phyloP scores from a whole-genome alignment of 2,888 invertebrate genomes.

The Rhodophaea formosa region DNA sequence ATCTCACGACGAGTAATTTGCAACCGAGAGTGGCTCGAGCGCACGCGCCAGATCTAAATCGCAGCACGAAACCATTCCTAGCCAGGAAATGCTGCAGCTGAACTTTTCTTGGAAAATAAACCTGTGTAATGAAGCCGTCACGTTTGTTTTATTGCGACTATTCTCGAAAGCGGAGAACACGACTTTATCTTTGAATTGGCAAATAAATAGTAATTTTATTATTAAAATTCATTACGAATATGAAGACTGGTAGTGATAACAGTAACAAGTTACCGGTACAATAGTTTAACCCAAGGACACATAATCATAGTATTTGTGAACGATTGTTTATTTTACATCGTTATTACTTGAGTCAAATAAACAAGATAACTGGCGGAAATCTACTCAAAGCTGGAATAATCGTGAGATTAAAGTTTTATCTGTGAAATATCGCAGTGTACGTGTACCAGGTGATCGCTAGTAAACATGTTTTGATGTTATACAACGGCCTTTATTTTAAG shows the following conservation, averaged over 20 bases:
- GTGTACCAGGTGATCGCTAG: background rate
- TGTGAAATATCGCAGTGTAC: conserved; percentile 18
- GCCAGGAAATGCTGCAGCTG: conserved; percentile 52
- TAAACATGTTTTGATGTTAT: background rate
- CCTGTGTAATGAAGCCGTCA: conserved; percentile 55
- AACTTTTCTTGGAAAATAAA: conserved; percentile 49
- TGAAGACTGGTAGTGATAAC: too few relatives aligned
- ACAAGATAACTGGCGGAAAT: conserved; percentile 25
- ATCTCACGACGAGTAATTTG: conserved; percentile 55
- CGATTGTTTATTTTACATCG: conserved; percentile 9
- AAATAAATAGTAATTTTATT: background rate
- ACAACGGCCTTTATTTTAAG: background rate
- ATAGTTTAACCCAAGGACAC: background rate
- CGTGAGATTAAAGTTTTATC: conserved; percentile 17
- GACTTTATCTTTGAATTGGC: conserved; percentile 21
- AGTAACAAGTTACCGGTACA: too few relatives aligned
- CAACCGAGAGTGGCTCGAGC: conserved; percentile 47
- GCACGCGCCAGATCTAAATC: conserved; percentile 64
- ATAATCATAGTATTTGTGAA: conserved; percentile 6
- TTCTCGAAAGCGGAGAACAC: conserved; percentile 30
- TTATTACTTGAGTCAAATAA: conserved; percentile 5
- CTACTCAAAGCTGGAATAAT: conserved; percentile 21
- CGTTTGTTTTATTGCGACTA: conserved; percentile 35
- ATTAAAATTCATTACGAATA: background rate
- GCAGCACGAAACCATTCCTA: conserved; percentile 51